Evolutionary conservation across 2,113 vertebrate species (phyloP).

Genomic region (Clupea harengus): DNA sequence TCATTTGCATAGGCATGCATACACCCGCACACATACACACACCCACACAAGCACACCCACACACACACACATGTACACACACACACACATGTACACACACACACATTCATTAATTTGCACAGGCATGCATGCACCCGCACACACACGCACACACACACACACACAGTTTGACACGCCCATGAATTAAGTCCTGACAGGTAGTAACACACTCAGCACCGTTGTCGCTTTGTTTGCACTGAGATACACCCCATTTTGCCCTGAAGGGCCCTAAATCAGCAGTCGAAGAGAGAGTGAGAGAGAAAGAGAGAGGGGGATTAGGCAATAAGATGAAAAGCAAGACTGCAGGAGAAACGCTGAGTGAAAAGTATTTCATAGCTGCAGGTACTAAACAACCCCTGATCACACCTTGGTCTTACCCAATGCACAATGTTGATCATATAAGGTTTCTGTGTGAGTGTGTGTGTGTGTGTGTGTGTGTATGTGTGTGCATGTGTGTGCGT

Average conservation of each 20-base stretch:
- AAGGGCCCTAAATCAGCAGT: not conserved
- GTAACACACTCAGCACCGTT: not conserved
- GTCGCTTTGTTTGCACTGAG: not conserved
- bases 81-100: not conserved
- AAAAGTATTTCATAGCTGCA: not conserved
- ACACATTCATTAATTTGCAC: too few relatives aligned
- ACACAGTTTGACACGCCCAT: not conserved
- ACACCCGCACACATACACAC: too few relatives aligned
- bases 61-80: not conserved
- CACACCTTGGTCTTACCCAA: not conserved
- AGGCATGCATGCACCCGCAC: not conserved
- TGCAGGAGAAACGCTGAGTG: not conserved
- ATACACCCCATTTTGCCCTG: not conserved
- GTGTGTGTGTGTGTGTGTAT: not conserved
- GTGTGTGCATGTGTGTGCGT: not conserved
- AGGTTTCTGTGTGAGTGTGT: not conserved
- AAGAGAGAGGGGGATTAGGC: not conserved
- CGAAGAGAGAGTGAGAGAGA: not conserved
- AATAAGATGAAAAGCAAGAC: not conserved
- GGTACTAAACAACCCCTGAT: not conserved
- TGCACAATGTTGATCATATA: not conserved
- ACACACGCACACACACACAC: not conserved
- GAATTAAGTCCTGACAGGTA: not conserved
- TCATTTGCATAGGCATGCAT: too few relatives aligned
- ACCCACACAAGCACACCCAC: too few relatives aligned